Conservation (phyloP, 35 echinoderm and acorn worm species). For the Apostichopus californicus region DNA sequence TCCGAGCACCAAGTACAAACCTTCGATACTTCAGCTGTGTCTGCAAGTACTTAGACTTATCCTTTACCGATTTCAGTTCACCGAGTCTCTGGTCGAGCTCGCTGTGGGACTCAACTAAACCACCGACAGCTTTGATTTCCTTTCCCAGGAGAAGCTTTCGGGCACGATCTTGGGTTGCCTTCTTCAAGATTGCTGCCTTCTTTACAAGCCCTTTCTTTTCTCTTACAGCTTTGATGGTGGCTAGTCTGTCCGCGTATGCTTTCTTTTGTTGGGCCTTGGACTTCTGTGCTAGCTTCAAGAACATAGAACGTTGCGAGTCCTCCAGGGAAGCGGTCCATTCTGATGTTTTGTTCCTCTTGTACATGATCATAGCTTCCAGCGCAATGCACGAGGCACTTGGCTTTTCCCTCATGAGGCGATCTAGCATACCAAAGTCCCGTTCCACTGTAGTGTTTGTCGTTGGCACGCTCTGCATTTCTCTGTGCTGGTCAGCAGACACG, state of each 20-base stretch:
- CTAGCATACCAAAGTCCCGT: too few species aligned
- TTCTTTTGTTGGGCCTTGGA: slow-evolving; percentile 7
- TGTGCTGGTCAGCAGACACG: too few species aligned
- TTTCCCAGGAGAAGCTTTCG: slow-evolving; percentile 13
- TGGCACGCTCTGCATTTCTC: too few species aligned
- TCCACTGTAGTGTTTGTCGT: too few species aligned
- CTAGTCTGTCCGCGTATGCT: neutral
- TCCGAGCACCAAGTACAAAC: slow-evolving; percentile 11
- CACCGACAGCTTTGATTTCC: slow-evolving; percentile 44
- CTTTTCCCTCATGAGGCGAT: slow-evolving; percentile 56
- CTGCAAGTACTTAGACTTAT: neutral
- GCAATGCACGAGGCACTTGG: slow-evolving; percentile 55
- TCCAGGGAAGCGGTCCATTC: slow-evolving; percentile 22
- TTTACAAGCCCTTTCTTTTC: slow-evolving; percentile 12
- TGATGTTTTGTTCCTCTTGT: neutral
- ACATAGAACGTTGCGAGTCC: neutral
- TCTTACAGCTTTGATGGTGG: neutral
- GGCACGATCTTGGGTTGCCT: neutral
- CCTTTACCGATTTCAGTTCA: slow-evolving; percentile 6
- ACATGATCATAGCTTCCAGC: slow-evolving; percentile 70
- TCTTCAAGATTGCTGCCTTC: neutral
- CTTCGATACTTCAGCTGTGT: slow-evolving; percentile 37
- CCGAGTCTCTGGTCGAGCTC: slow-evolving; percentile 29
- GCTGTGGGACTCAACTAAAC: slow-evolving; percentile 8
- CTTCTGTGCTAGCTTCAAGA: slow-evolving; percentile 7